Evolutionary conservation across 2,888 invertebrate genomes (phyloP).

Genomic region (Ophion ventricosus): DNA sequence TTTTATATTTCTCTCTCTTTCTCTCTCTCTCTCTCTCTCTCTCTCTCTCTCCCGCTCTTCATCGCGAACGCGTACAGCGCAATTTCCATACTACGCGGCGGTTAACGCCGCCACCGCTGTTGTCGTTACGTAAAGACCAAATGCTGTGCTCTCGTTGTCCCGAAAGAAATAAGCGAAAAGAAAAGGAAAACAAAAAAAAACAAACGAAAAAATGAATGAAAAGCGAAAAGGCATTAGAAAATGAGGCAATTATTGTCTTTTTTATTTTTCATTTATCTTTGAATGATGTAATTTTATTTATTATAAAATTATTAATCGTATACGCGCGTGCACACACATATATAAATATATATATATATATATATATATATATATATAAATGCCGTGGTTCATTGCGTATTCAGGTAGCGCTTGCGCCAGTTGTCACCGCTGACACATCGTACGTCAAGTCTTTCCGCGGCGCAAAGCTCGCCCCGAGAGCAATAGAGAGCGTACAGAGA

Average conservation of each 20-base stretch:
- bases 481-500: constrained; percentile 31
- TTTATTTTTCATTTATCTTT: too few relatives aligned
- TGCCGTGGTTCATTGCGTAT: constrained; percentile 80
- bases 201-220: too few relatives aligned
- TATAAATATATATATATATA: constrained; percentile 6
- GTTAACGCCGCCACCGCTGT: too few relatives aligned
- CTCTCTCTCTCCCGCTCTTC: constrained; percentile 3
- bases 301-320: too few relatives aligned
- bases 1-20: constrained; percentile 39
- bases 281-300: too few relatives aligned
- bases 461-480: constrained; percentile 74
- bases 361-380: constrained; percentile 16
- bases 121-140: too few relatives aligned
- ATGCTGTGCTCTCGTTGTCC: too few relatives aligned
- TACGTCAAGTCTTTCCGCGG: constrained; percentile 82
- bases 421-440: constrained; percentile 83
- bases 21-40: constrained; percentile 15
- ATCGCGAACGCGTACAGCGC: constrained; percentile 3
- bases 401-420: constrained; percentile 83
- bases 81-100: constrained; percentile 27
- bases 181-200: too few relatives aligned
- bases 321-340: too few relatives aligned
- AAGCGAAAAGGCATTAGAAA: too few relatives aligned
- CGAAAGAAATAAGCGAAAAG: too few relatives aligned
- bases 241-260: too few relatives aligned